These are phyloP conservation scores for Zapornia atra DNA, from an alignment of 2,113 vertebrate genomes.

Conservation along the genomic window DNA sequence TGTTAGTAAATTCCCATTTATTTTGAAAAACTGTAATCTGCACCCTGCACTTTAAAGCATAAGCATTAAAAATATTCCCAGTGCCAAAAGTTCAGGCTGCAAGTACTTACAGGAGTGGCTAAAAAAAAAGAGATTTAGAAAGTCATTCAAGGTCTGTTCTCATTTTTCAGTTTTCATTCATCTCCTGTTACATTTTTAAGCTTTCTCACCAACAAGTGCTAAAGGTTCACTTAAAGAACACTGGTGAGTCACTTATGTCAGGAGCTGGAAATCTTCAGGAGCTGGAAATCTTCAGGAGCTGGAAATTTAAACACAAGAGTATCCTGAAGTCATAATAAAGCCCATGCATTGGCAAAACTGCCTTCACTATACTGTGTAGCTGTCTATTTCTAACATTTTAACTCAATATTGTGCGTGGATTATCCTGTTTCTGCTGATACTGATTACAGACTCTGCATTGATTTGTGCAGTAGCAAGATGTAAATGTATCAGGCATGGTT, in stretches of 20 bases:
- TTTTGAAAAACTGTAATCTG: neutral
- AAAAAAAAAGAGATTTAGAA: conserved; percentile 52
- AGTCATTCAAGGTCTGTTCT: conserved; percentile 3
- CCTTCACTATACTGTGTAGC: neutral
- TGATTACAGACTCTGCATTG: neutral
- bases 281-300: neutral
- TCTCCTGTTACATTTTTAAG: conserved; percentile 12
- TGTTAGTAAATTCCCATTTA: neutral
- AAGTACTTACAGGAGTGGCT: conserved; percentile 35
- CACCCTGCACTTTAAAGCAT: neutral
- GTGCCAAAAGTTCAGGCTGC: conserved; percentile 36
- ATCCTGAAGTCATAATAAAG: neutral
- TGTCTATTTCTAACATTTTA: neutral
- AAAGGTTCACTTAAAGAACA: neutral
- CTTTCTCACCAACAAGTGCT: neutral
- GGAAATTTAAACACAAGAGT: neutral
- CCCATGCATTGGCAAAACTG: neutral
- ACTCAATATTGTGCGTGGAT: neutral
- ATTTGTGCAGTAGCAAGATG: neutral
- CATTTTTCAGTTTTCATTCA: conserved; percentile 66
- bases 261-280: neutral
- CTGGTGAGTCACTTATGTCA: neutral
- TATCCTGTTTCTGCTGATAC: neutral
- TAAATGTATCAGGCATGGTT: neutral
- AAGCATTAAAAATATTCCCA: neutral